phyloP scores from a whole-genome alignment of 2,888 invertebrate species.

The Drosophila stalkeri region DNA sequence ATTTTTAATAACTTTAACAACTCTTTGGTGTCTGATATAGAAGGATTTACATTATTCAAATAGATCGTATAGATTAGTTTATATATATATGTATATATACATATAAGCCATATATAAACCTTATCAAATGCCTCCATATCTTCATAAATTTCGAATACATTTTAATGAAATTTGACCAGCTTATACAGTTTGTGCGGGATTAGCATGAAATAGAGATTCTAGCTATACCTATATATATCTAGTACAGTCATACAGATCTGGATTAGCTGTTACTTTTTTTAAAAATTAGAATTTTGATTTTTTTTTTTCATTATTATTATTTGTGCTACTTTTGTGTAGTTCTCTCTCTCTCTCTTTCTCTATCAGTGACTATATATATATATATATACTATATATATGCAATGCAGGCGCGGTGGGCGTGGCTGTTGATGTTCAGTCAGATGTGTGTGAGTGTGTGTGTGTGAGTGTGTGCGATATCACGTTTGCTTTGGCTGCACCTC shows the following conservation, averaged over 20 bases:
- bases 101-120: not conserved
- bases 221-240: constrained; percentile 1
- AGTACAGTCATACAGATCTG: not conserved
- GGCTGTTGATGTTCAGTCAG: not conserved
- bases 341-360: not conserved
- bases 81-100: not conserved
- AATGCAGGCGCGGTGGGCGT: constrained; percentile 24
- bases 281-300: not conserved
- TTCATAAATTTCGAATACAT: constrained; percentile 8
- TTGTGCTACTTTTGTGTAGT: constrained; percentile 16
- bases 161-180: not conserved
- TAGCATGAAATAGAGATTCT: constrained; percentile 3
- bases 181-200: not conserved
- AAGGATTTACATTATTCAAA: not conserved
- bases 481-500: constrained; percentile 37
- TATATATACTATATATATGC: constrained; percentile 5
- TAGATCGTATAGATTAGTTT: not conserved
- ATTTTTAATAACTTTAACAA: constrained; percentile 3
- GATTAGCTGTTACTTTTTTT: not conserved
- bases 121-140: not conserved
- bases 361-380: not conserved
- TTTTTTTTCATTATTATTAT: constrained; percentile 17
- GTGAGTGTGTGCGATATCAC: constrained; percentile 37
- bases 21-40: constrained; percentile 6
- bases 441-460: constrained; percentile 1